Base-by-base conservation (phyloP, 2,113 vertebrate species). In the Dromas ardeola region DNA sequence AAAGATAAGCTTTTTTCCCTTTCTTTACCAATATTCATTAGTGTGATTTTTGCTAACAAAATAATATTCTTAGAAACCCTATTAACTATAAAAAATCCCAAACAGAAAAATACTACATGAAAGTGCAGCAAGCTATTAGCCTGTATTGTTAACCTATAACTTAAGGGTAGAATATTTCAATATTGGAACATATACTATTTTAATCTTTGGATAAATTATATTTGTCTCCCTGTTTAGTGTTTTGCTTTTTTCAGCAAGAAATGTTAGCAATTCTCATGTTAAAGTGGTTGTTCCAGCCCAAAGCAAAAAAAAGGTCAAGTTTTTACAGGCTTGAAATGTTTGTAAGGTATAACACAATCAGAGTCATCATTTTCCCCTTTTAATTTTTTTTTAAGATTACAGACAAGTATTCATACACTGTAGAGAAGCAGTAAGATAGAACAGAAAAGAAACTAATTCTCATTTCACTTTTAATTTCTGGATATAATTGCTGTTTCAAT, bases 261-360 rank as follows among this genome's bases (percentile, higher is more conserved):
- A 55, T 22, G 1, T 3, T 15, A 89, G 2, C 2, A 58, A 5
- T 62, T 72, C 13, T 67, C 23, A 59, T 18, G 15, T 72, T 47
- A 20, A 50, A 40, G 12, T 19, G 2, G 19, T 38, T 66, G 2
- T 36, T 76, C 36, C 18, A 36, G 15, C 3, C 6, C 47, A 80
- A 53, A 79, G 20, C 2, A 38, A 81, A 65, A 65, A 61, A 29
- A 34, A 22, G 18, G 5, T n/a, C 7, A 73, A 71, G 9, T 45
- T 9, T 65, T 59, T 55, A 26, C 3, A 73, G 52, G 8, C 36
- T 65, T 70, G 34, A 77, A 69, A n/a, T 5, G 6, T 65, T 74
- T 74, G 1, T 42, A 77, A 38, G 0, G 0, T 73, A 55, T 17
- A 59, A 69, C 8, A 34, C 17, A 81, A 59, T 5, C 36, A 52